A percentile compares a stretch with the other conserved stretches of the same genome.
These are phyloP conservation scores for Amiota communis DNA, from an alignment of 2,888 invertebrate species.

Conservation along the genomic window DNA sequence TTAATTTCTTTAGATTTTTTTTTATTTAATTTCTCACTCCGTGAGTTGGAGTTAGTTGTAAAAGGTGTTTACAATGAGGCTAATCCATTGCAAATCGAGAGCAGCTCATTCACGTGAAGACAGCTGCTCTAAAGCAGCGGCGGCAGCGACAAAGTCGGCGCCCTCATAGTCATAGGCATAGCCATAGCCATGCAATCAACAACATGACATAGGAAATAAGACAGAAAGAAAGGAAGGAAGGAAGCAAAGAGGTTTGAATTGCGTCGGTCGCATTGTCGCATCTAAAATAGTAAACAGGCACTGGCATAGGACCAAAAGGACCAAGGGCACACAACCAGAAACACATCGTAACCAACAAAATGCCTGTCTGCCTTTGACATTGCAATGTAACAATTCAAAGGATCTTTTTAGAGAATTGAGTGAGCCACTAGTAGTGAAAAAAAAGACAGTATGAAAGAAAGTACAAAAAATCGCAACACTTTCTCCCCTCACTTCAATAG, in stretches of 20 bases:
- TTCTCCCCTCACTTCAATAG: slow-evolving; percentile 16
- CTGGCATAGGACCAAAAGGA: slow-evolving; percentile 16
- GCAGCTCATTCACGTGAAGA: slow-evolving; percentile 48
- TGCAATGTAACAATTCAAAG: background rate
- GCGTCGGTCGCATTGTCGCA: slow-evolving; percentile 1
- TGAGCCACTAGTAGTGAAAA: background rate
- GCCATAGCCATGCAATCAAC: slow-evolving; percentile 67
- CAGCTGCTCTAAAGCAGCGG: slow-evolving; percentile 37
- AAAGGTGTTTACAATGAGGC: slow-evolving; percentile 49
- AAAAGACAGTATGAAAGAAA: slow-evolving; percentile 2
- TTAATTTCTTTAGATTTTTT: slow-evolving; percentile 18
- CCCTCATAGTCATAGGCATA: slow-evolving; percentile 56
- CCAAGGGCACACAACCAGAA: slow-evolving; percentile 15
- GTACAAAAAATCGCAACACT: slow-evolving; percentile 53
- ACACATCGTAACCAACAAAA: slow-evolving; percentile 1
- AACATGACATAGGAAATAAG: slow-evolving; percentile 13
- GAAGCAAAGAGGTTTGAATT: slow-evolving; percentile 2
- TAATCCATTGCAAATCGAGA: slow-evolving; percentile 41
- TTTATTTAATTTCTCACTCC: slow-evolving; percentile 16
- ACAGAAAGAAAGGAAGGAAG: slow-evolving; percentile 17
- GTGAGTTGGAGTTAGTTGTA: slow-evolving; percentile 5
- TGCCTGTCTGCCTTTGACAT: slow-evolving; percentile 17
- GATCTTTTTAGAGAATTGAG: background rate
- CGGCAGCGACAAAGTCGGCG: slow-evolving; percentile 38
- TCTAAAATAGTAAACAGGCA: slow-evolving; percentile 35